phyloP scores from a whole-genome alignment of 2,113 vertebrate species.

The Chauna torquata region DNA sequence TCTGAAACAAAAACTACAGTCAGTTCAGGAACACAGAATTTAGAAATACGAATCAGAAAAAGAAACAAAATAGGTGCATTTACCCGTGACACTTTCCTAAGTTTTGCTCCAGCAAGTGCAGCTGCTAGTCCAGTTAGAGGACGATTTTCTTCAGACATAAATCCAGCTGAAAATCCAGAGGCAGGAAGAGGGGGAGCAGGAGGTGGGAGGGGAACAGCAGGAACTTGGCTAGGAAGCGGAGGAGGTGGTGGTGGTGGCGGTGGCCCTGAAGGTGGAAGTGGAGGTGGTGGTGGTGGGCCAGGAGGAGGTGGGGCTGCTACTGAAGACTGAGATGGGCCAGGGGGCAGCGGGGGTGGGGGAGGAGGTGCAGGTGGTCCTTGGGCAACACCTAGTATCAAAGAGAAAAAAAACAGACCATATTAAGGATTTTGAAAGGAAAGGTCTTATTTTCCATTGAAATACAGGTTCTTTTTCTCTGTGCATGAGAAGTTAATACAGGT shows the following conservation, averaged over 20 bases:
- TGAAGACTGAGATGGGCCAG: slow-evolving; percentile 81
- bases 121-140: slow-evolving; percentile 91
- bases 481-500: not conserved
- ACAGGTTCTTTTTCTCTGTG: not conserved
- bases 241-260: slow-evolving; percentile 81
- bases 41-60: rapidly evolving
- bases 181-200: slow-evolving; percentile 91
- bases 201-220: slow-evolving; percentile 80
- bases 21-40: not conserved
- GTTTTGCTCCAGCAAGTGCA: slow-evolving; percentile 93
- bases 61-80: slow-evolving; percentile 37
- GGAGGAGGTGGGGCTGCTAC: slow-evolving; percentile 75
- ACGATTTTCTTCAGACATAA: slow-evolving; percentile 83
- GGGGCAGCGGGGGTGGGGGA: slow-evolving; percentile 87
- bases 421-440: not conserved
- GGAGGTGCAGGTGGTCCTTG: slow-evolving; percentile 85
- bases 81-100: slow-evolving; percentile 95
- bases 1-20: not conserved
- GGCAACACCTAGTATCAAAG: slow-evolving; percentile 77
- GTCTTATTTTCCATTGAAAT: not conserved
- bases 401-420: not conserved
- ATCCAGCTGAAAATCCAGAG: slow-evolving; percentile 82
- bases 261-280: slow-evolving; percentile 74
- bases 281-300: slow-evolving; percentile 81
- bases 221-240: slow-evolving; percentile 79